Percentiles rank a stretch among this genome's conserved stretches.
phyloP scores from a whole-genome alignment of 2,888 invertebrate genomes.

The Elmis aenea region DNA sequence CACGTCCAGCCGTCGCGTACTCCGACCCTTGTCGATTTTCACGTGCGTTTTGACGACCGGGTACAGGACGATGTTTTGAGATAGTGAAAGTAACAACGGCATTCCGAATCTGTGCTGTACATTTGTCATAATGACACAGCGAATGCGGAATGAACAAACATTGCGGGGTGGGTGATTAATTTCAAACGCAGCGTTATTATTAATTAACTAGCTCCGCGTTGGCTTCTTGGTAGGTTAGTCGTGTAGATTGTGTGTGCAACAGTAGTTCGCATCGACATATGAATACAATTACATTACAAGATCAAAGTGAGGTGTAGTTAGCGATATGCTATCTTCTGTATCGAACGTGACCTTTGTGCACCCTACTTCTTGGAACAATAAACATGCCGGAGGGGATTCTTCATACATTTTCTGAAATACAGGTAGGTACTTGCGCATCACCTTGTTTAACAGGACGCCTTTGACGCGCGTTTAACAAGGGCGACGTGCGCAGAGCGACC shows the following conservation, averaged over 20 bases:
- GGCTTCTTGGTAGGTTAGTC: conserved; percentile 22
- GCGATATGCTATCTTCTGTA: conserved; percentile 39
- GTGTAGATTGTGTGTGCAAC: conserved; percentile 14
- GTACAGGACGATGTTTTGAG: conserved; percentile 12
- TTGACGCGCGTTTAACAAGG: too few relatives aligned
- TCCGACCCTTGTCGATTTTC: conserved; percentile 16
- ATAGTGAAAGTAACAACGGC: conserved; percentile 20
- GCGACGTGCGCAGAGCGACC: too few relatives aligned
- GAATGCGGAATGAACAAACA: conserved; percentile 13
- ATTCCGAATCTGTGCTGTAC: too few relatives aligned
- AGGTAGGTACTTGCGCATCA: too few relatives aligned
- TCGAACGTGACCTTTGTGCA: conserved; percentile 40
- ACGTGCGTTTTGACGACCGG: conserved; percentile 17
- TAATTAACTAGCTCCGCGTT: conserved; percentile 16
- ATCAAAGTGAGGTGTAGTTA: conserved; percentile 30
- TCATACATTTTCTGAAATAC: conserved; percentile 39
- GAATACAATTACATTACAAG: conserved; percentile 24
- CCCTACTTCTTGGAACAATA: conserved; percentile 33
- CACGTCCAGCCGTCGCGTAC: conserved; percentile 19
- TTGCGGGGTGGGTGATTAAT: conserved; percentile 16
- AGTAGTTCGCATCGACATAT: conserved; percentile 20
- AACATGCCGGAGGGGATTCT: conserved; percentile 42
- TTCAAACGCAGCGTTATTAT: conserved; percentile 17
- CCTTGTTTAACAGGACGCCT: too few relatives aligned
- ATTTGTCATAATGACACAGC: conserved; percentile 15